Conservation (phyloP, 2,113 vertebrate genomes). For the Platycercus adscitus region DNA sequence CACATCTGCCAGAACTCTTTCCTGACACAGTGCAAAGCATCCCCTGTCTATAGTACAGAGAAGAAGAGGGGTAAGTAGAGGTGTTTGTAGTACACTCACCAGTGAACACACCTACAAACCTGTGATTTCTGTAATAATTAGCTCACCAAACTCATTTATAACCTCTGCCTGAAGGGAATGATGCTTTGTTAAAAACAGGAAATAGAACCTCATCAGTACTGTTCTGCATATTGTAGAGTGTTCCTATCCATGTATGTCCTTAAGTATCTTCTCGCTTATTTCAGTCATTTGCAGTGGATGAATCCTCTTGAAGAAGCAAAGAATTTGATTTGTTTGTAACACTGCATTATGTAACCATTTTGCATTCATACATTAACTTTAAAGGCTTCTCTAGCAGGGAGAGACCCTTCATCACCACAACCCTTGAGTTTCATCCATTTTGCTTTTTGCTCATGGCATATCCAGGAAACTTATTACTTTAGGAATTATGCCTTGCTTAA, state of each 20-base stretch:
- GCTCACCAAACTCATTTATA: background rate
- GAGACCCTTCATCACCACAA: background rate
- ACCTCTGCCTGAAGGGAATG: background rate
- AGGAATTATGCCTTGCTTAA: constrained; percentile 5
- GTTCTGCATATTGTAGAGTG: background rate
- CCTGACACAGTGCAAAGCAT: background rate
- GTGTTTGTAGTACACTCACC: background rate
- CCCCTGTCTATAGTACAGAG: background rate
- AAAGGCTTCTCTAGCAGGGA: background rate
- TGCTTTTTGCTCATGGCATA: background rate
- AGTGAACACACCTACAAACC: background rate
- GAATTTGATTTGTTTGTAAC: background rate
- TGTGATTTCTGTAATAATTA: background rate
- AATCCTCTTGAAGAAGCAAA: background rate
- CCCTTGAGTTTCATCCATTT: background rate
- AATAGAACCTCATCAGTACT: background rate
- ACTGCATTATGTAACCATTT: background rate
- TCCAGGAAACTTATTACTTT: background rate
- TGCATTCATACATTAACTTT: background rate
- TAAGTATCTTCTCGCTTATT: background rate
- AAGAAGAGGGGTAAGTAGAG: background rate
- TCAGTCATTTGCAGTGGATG: background rate
- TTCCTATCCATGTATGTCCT: background rate
- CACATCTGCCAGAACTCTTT: background rate
- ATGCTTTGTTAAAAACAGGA: background rate